phyloP scores from a whole-genome alignment of 2,113 vertebrate species.

The Salvator merianae region DNA sequence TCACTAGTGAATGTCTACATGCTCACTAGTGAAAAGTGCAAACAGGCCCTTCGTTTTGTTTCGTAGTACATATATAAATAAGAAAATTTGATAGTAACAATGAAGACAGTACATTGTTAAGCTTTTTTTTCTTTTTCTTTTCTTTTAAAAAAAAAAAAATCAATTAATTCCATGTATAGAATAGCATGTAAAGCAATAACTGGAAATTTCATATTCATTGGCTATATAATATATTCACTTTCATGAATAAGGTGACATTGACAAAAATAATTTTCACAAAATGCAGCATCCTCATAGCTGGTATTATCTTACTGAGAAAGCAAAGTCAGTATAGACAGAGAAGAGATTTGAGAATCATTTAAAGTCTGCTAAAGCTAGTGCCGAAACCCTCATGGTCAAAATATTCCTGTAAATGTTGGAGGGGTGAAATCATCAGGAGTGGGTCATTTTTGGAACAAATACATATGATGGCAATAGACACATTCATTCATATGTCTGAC shows the following conservation, averaged over 20 bases:
- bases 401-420: background rate
- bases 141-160: no score
- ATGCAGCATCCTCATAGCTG: constrained; percentile 4
- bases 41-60: no score
- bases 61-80: no score
- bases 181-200: background rate
- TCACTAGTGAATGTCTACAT: no score
- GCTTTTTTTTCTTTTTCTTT: background rate
- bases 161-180: background rate
- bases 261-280: background rate
- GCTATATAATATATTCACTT: background rate
- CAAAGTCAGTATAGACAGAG: constrained; percentile 36
- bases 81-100: background rate
- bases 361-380: constrained; percentile 49
- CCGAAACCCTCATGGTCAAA: constrained; percentile 36
- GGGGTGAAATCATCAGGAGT: background rate
- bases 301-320: constrained; percentile 14
- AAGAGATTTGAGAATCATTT: constrained; percentile 42
- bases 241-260: background rate
- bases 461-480: background rate
- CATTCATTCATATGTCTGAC: background rate
- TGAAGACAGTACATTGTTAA: background rate
- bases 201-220: constrained; percentile 4
- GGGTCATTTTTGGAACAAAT: background rate
- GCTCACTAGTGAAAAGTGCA: no score